phyloP scores from a whole-genome alignment of 2,888 invertebrate genomes.

The Nephrotoma appendiculata region DNA sequence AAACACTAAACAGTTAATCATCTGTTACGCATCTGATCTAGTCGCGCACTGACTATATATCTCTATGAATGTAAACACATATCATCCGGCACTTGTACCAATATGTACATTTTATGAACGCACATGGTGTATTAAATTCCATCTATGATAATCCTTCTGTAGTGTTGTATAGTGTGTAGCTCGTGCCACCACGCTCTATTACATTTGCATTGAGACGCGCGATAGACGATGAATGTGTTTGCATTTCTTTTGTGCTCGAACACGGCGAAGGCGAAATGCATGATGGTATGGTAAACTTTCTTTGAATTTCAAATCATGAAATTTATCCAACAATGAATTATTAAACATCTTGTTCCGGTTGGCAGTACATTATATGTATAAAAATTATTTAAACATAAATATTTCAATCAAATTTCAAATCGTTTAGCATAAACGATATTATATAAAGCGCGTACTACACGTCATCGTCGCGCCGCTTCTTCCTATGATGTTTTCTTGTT shows the following conservation, averaged over 20 bases:
- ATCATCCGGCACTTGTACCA: background rate
- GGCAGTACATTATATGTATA: background rate
- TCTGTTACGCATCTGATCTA: background rate
- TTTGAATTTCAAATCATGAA: background rate
- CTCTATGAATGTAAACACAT: background rate
- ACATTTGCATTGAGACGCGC: background rate
- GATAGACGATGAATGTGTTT: too few relatives aligned
- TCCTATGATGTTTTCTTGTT: background rate
- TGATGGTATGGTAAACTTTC: background rate
- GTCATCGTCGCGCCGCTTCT: background rate
- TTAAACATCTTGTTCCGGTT: conserved; percentile 2
- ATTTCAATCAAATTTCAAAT: background rate
- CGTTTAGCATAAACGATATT: background rate
- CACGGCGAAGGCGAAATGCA: background rate
- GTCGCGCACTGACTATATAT: background rate
- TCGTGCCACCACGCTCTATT: conserved; percentile 1
- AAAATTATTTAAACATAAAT: background rate
- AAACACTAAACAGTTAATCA: background rate
- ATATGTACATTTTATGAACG: background rate
- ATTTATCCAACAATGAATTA: background rate
- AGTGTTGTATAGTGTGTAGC: background rate
- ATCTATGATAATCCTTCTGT: background rate
- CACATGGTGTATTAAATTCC: background rate
- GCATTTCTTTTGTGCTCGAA: background rate
- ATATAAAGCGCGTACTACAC: background rate